A percentile compares a stretch with the other conserved stretches of the same genome.
These are phyloP conservation scores for Poeciliopsis prolifica DNA, from an alignment of 2,113 vertebrate genomes.

Conservation along the genomic window DNA sequence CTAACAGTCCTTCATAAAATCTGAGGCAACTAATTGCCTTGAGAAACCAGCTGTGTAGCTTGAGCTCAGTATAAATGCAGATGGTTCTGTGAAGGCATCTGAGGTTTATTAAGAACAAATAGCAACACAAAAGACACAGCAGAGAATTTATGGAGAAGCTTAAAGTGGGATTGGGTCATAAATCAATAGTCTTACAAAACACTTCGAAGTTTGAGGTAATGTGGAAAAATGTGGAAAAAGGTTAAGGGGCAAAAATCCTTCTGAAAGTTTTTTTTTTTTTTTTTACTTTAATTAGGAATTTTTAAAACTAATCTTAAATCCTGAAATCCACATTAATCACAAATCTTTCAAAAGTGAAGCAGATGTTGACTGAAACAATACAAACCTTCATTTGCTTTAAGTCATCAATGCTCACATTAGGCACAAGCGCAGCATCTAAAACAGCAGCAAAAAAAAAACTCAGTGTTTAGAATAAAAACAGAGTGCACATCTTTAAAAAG, in stretches of 20 bases:
- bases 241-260: not conserved
- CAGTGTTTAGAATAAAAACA: not conserved
- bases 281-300: not conserved
- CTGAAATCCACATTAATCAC: not conserved
- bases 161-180: no score
- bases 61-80: not conserved
- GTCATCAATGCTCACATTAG: slow-evolving; percentile 96
- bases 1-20: not conserved
- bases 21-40: not conserved
- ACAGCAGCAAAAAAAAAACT: slow-evolving; percentile 13
- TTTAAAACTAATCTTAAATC: not conserved
- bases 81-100: no score
- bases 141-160: no score
- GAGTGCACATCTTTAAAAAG: not conserved
- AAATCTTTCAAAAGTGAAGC: not conserved
- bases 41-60: not conserved
- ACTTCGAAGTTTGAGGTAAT: not conserved
- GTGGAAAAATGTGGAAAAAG: not conserved
- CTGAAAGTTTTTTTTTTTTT: no score
- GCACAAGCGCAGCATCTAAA: slow-evolving; percentile 88
- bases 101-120: no score
- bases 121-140: not conserved
- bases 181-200: not conserved
- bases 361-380: not conserved
- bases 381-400: slow-evolving; percentile 97